Evolutionary conservation across 2,888 invertebrate species (phyloP).

Genomic region (Trichopria drosophilae): DNA sequence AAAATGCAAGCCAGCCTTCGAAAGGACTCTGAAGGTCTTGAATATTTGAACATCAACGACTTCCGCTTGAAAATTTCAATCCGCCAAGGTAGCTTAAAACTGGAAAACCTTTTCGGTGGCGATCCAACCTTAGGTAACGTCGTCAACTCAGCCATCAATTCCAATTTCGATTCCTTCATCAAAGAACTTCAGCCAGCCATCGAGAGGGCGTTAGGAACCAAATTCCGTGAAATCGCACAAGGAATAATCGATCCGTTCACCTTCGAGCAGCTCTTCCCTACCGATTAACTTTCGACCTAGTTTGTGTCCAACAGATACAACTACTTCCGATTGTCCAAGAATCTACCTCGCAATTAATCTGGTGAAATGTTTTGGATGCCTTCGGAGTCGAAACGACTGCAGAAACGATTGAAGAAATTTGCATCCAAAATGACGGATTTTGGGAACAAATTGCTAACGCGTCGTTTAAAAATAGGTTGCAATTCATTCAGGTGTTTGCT

Average conservation of each 20-base stretch:
- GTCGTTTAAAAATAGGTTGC: too few relatives aligned
- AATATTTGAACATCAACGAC: slow-evolving; percentile 62
- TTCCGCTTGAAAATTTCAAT: slow-evolving; percentile 60
- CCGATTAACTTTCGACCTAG: too few relatives aligned
- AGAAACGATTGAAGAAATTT: too few relatives aligned
- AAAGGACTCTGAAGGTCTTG: slow-evolving; percentile 57
- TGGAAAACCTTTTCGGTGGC: slow-evolving; percentile 67
- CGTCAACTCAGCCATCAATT: slow-evolving; percentile 65
- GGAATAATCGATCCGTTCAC: slow-evolving; percentile 62
- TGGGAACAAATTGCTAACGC: too few relatives aligned
- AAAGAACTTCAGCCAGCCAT: slow-evolving; percentile 63
- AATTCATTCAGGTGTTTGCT: too few relatives aligned
- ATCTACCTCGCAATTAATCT: too few relatives aligned
- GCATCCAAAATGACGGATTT: too few relatives aligned
- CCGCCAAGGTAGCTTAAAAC: slow-evolving; percentile 62
- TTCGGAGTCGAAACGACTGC: too few relatives aligned
- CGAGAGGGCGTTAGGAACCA: slow-evolving; percentile 61
- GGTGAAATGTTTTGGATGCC: too few relatives aligned
- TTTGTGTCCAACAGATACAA: too few relatives aligned
- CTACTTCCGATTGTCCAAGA: too few relatives aligned
- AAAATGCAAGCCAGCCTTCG: slow-evolving; percentile 55
- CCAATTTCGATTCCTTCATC: slow-evolving; percentile 65
- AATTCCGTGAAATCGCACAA: slow-evolving; percentile 63
- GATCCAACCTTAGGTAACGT: slow-evolving; percentile 64
- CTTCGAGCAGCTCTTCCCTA: slow-evolving; percentile 64